Conservation (phyloP, 2,113 vertebrate genomes). For the Xerus inauris region DNA sequence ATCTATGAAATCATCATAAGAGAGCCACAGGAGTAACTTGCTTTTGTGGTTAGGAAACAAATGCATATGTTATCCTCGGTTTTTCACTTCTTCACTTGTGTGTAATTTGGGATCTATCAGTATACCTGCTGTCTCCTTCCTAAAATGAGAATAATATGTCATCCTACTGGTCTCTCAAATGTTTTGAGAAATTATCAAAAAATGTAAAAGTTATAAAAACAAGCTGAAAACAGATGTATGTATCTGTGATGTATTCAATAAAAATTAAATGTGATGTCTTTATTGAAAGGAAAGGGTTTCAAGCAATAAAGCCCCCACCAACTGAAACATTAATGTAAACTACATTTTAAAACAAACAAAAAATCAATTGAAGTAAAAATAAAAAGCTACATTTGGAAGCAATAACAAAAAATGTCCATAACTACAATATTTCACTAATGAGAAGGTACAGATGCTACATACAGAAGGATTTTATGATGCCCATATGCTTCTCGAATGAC, state of each 20-base stretch:
- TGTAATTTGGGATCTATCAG: neutral
- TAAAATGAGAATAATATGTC: constrained; percentile 37
- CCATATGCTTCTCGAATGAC: constrained; percentile 81
- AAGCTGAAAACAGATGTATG: neutral
- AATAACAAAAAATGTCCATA: constrained; percentile 77
- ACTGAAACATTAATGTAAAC: constrained; percentile 66
- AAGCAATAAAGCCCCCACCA: constrained; percentile 38
- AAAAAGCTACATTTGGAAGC: constrained; percentile 69
- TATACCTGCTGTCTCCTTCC: constrained; percentile 12
- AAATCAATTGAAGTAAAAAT: constrained; percentile 65
- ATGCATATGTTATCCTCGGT: neutral
- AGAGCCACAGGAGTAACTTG: neutral
- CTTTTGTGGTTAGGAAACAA: neutral
- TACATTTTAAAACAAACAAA: constrained; percentile 65
- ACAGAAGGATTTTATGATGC: constrained; percentile 78
- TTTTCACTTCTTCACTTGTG: neutral
- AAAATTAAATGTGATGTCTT: constrained; percentile 40
- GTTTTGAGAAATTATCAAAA: neutral
- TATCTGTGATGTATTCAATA: neutral
- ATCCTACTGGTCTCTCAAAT: neutral
- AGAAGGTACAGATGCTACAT: constrained; percentile 79
- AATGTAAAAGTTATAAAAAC: constrained; percentile 4
- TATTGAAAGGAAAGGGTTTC: constrained; percentile 24
- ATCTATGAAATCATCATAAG: neutral
- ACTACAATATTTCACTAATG: constrained; percentile 79